phyloP scores from a whole-genome alignment of 92 coral and sea anemone species.

The Micromussa lordhowensis region DNA sequence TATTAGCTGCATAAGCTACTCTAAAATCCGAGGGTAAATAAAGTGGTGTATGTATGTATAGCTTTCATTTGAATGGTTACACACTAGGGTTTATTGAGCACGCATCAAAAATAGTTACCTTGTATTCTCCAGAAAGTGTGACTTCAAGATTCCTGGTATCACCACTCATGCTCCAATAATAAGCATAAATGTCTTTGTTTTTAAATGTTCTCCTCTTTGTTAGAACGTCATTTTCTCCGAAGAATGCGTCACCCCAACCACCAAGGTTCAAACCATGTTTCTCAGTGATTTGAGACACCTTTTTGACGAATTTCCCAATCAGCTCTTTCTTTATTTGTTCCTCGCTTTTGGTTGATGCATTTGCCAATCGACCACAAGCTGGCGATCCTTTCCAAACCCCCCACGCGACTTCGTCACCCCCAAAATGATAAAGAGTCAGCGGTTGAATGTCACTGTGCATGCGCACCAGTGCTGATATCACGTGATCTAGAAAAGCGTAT shows the following conservation, averaged over 20 bases:
- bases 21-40: too few species aligned
- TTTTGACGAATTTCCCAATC: constrained; percentile 63
- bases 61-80: not conserved
- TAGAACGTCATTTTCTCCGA: not conserved
- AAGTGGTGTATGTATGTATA: too few species aligned
- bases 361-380: constrained; percentile 55
- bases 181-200: constrained; percentile 25
- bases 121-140: not conserved
- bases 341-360: not conserved
- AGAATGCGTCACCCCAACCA: constrained; percentile 83
- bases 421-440: constrained; percentile 71
- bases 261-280: constrained; percentile 51
- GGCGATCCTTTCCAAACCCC: constrained; percentile 75
- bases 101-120: not conserved
- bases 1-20: too few species aligned
- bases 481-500: constrained; percentile 68
- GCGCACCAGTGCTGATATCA: constrained; percentile 47
- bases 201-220: not conserved
- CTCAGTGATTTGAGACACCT: constrained; percentile 51
- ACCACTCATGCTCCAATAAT: constrained; percentile 30
- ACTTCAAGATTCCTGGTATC: not conserved
- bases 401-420: constrained; percentile 79
- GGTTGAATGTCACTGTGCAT: constrained; percentile 73
- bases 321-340: constrained; percentile 15
- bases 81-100: not conserved